Evolutionary conservation across 2,797 vertebrate genomes (phyloP).

Genomic region (Cyprinodon diabolis): DNA sequence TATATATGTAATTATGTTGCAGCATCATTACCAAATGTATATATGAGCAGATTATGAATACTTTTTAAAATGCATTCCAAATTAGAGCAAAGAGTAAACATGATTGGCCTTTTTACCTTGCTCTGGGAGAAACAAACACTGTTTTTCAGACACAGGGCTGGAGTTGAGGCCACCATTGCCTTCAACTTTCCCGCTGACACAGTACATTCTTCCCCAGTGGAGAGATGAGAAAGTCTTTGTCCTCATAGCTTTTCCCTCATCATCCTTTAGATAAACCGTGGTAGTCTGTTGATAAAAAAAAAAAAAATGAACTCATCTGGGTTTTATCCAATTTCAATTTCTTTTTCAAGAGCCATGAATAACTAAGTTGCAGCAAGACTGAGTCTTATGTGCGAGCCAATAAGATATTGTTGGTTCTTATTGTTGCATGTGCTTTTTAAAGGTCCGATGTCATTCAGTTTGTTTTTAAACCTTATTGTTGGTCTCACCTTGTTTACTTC

Average conservation of each 20-base stretch:
- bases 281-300: slow-evolving; percentile 44
- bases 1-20: not conserved
- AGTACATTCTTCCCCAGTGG: slow-evolving; percentile 67
- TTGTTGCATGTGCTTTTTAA: not conserved
- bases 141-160: slow-evolving; percentile 44
- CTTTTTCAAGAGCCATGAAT: not conserved
- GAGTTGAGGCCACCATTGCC: accelerated
- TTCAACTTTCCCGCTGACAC: slow-evolving; percentile 63
- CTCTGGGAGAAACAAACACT: slow-evolving; percentile 70
- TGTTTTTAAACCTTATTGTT: not conserved
- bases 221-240: slow-evolving; percentile 59
- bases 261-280: slow-evolving; percentile 30
- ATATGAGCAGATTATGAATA: not conserved
- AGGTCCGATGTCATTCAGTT: not conserved
- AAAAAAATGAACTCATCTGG: not conserved
- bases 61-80: not conserved
- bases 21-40: not conserved
- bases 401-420: not conserved
- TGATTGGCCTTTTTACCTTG: slow-evolving; percentile 56
- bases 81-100: not conserved
- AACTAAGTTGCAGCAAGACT: not conserved
- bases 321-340: not conserved
- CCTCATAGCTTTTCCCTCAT: not conserved
- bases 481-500: slow-evolving; percentile 57
- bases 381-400: not conserved